A percentile compares a stretch with the other conserved stretches of the same genome.
Evolutionary conservation across 2,113 vertebrate species (phyloP).

Genomic region (Xiphophorus hellerii): DNA sequence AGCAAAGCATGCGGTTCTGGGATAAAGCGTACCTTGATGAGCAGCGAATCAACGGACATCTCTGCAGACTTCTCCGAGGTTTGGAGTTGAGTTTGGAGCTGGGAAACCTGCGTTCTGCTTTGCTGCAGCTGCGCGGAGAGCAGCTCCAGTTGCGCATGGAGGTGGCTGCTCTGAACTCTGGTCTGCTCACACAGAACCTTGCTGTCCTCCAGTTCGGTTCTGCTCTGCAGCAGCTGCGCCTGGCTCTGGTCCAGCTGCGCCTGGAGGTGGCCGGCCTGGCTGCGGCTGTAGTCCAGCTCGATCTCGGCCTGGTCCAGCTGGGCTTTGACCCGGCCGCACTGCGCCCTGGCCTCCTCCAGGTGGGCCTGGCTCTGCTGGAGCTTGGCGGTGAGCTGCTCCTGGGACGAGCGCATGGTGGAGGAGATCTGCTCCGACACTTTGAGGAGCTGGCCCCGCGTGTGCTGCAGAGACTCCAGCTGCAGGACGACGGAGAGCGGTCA

Average conservation of each 20-base stretch:
- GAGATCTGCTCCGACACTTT: slow-evolving; percentile 80
- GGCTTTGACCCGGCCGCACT: slow-evolving; percentile 20
- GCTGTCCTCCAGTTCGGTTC: slow-evolving; percentile 54
- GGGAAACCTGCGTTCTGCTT: slow-evolving; percentile 62
- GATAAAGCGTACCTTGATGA: slow-evolving; percentile 82
- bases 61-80: slow-evolving; percentile 78
- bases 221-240: slow-evolving; percentile 67
- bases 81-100: slow-evolving; percentile 80
- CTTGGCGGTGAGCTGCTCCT: slow-evolving; percentile 81
- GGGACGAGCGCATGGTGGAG: slow-evolving; percentile 78
- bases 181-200: slow-evolving; percentile 60
- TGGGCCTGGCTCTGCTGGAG: slow-evolving; percentile 75
- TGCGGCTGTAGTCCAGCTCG: slow-evolving; percentile 24
- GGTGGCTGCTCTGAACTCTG: slow-evolving; percentile 71
- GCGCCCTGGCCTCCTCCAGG: slow-evolving; percentile 50
- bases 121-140: slow-evolving; percentile 71
- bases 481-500: neutral
- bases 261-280: slow-evolving; percentile 39
- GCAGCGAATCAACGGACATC: slow-evolving; percentile 80
- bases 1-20: neutral
- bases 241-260: slow-evolving; percentile 77
- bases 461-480: slow-evolving; percentile 78
- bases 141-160: slow-evolving; percentile 74
- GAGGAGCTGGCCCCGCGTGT: slow-evolving; percentile 79
- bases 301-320: slow-evolving; percentile 70